Base-by-base conservation (phyloP, 2,888 invertebrate genomes). In the Agriopis marginaria region DNA sequence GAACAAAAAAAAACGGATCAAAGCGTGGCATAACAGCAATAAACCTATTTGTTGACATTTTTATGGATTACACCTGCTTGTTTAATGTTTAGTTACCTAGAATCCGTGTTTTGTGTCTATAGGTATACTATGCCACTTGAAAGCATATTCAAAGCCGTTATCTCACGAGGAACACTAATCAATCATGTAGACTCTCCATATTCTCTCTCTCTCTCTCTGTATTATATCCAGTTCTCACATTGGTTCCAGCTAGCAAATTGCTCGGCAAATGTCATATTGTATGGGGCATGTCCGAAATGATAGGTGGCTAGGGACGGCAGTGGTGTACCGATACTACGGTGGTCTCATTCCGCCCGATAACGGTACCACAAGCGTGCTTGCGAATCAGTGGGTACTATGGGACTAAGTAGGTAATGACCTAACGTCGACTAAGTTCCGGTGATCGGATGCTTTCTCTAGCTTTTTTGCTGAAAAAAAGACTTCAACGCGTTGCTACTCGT, bases 281-380 rank as follows among this genome's bases (percentile, higher is more conserved):
- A 78, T 80, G 76, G 82, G 78, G 77, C 77, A 80, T 77, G 76
- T 76, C 83, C 78, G 71, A 83, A 82, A 81, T 79, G 75, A 81
- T 80, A 77, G 79, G 73, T 78, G 68, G 62, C 65, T 80, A 77
- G 70, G 74, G 70, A 69, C 66, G 75, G 71, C 72, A 79, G 81
- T 82, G 78, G 82, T 84, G 85, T 87, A 86, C 86, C 88, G 86
- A 88, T 89, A 89, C 87, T 89, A 77, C 91, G 89, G 89, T 87
- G 92, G 88, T 89, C 91, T 84, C 92, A 93, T 93, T 93, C 90
- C 90, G 71, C 67, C 55, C 66, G 74, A 76, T 92, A 92, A 92
- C 93, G 92, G 92, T 88, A 89, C 82, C 75, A 73, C 75, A 80
- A 75, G 81, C 80, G 81, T 79, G 82, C 81, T 87, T 79, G 88